Base-by-base conservation (phyloP, 2,888 invertebrate genomes). In the Pseudococcus jackbeardsleyi region DNA sequence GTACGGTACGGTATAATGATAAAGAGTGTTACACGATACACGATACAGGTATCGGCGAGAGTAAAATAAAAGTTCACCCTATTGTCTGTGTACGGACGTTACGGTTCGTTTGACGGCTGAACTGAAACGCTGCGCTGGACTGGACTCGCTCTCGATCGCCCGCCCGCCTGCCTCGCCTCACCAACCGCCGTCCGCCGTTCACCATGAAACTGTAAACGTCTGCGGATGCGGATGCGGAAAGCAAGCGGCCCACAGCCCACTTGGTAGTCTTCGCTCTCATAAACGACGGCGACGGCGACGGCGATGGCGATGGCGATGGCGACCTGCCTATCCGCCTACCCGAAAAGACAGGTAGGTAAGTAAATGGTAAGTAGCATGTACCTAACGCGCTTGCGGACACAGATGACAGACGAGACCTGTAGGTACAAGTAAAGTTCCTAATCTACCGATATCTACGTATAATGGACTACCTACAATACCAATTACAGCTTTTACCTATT, bases 91-190 rank as follows among this genome's bases (percentile, higher is more conserved):
- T 48, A 22, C 72, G 72, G 72, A 72, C 72, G 88, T 88, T 82
- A 88, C 88, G 77, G 82, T 88, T 88, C 88, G 88, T 88, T 88
- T 54, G 82, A 59, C 88, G 82, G 82, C 59, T 54, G 88, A 88
- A 88, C 59, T 54, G 88, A 88, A 82, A 88, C 88, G 88, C 88
- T 88, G 82, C 88, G 88, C 88, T 88, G 82, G 59, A 88, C 88
- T 82, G 19, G 11, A 19, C 33, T 68, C 42, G 64, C 22, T n/a
- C 64, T 22, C 6, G 7, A n/a, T n/a, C n/a, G 59, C 59, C n/a
- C n/a, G 6, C 50, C 77, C n/a, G n/a, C n/a, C n/a, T n/a, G n/a
- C n/a, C n/a, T n/a, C n/a, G n/a, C n/a, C n/a, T n/a, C n/a, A n/a
- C n/a, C n/a, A n/a, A n/a, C n/a, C n/a, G n/a, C n/a, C n/a, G n/a